Conservation (phyloP, 2,888 invertebrate genomes). For the Desoria tigrina region DNA sequence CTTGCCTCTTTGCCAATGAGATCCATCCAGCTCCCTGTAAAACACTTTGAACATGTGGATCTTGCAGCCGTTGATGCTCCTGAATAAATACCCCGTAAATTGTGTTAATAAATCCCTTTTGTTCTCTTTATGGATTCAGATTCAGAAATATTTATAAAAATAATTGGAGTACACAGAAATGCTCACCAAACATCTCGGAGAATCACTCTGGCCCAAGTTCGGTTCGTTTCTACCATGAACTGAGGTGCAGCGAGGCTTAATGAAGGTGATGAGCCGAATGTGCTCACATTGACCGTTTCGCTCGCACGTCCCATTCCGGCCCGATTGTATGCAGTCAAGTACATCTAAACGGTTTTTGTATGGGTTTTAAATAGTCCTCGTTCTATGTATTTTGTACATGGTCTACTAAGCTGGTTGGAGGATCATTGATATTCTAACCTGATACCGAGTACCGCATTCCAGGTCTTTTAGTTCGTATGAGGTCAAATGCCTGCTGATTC, state of each 20-base stretch:
- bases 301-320: slow-evolving; percentile 71
- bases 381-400: too few relatives aligned
- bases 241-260: slow-evolving; percentile 40
- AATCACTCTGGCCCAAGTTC: slow-evolving; percentile 45
- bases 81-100: background rate
- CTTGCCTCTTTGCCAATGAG: background rate
- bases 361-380: too few relatives aligned
- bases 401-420: too few relatives aligned
- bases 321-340: slow-evolving; percentile 70
- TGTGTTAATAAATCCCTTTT: too few relatives aligned
- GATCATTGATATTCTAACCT: slow-evolving; percentile 55
- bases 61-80: background rate
- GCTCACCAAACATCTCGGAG: slow-evolving; percentile 45
- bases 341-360: slow-evolving; percentile 58
- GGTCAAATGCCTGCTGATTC: slow-evolving; percentile 67
- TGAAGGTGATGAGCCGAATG: slow-evolving; percentile 42
- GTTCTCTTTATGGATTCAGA: too few relatives aligned
- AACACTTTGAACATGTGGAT: background rate
- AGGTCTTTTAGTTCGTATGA: slow-evolving; percentile 69
- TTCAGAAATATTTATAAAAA: too few relatives aligned
- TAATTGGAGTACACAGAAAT: too few relatives aligned
- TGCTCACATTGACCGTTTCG: slow-evolving; percentile 61
- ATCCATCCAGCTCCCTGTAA: background rate
- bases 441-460: slow-evolving; percentile 72
- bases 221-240: slow-evolving; percentile 47